Conservation (phyloP, 2,888 invertebrate genomes). For the Protophormia terraenovae region DNA sequence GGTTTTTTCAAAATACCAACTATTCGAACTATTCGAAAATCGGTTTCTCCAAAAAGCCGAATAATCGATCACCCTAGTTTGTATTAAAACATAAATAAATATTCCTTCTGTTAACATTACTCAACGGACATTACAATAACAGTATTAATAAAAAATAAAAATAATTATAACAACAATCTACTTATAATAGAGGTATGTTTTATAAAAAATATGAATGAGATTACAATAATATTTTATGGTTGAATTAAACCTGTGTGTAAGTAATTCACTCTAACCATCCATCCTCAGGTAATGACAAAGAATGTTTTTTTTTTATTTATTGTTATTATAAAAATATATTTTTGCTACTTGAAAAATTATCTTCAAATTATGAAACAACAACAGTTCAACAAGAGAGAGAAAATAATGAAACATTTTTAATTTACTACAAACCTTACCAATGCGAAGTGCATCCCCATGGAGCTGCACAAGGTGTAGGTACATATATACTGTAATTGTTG, state of each 20-base stretch:
- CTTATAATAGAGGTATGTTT: background rate
- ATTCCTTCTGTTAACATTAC: background rate
- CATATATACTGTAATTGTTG: background rate
- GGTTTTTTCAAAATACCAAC: too few species aligned
- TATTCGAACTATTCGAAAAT: too few species aligned
- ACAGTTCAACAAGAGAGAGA: slow-evolving; percentile 7
- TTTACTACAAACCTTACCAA: slow-evolving; percentile 39
- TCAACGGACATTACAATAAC: background rate
- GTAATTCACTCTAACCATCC: background rate
- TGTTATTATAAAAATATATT: slow-evolving; percentile 31
- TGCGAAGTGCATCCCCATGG: slow-evolving; percentile 63
- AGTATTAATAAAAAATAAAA: background rate
- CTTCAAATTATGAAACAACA: slow-evolving; percentile 64
- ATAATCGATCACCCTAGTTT: background rate
- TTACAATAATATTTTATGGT: slow-evolving; percentile 55
- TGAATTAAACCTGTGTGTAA: slow-evolving; percentile 45
- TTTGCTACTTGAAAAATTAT: slow-evolving; percentile 62
- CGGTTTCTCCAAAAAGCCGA: too few species aligned
- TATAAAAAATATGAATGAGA: slow-evolving; percentile 5
- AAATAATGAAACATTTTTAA: slow-evolving; percentile 49
- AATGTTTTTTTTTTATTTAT: slow-evolving; percentile 53
- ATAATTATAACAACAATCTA: slow-evolving; percentile 7
- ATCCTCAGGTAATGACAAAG: slow-evolving; percentile 37
- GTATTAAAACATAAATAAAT: background rate
- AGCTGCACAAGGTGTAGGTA: slow-evolving; percentile 57